Base-by-base conservation (phyloP, 2,113 vertebrate genomes). In the Dendrocopos noguchii region DNA sequence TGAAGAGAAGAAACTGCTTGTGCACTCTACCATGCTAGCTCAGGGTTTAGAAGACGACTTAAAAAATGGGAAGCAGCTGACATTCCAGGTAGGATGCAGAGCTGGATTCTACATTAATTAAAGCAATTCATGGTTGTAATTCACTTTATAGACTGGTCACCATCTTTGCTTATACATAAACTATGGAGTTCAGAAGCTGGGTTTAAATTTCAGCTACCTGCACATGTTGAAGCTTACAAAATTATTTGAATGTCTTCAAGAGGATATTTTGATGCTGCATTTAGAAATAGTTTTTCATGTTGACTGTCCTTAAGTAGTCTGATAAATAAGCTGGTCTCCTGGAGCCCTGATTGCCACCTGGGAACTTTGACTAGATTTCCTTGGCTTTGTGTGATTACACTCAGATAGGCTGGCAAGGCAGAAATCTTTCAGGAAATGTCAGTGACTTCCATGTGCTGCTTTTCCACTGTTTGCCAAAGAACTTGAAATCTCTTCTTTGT, bases 11-110 rank as follows among this genome's bases (percentile, higher is more conserved):
- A 98, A 98, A 57, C 98, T 98, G 2, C 97, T 98, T 78, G 96
- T 97, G 6, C 97, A 97, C 29, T 98, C 97, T 65, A 98, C 98
- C 4, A 95, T 97, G 10, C 91, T 98, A 65, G 97, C 98, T 61
- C 98, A 97, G 92, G 98, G 97, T 6, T 97, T 98, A 76, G 98
- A 98, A 82, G 98, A 98, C 14, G 98, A 98, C 61, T 94, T 98
- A 74, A 98, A 98, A 83, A 97, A 97, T 7, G 80, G 93, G 12
- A 71, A 89, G 87, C 93, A 95, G 20, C 60, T 91, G 75, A 63
- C 88, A 36, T 12, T 39, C 71, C 91, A 97, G 97, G 98, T 98
- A 95, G 31, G 86, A 47, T 68, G 25, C 39, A 24, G 53, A 84
- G 28, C 52, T 88, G 11, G 46, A 25, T 34, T 42, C 6, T 25